A percentile compares a stretch with the other conserved stretches of the same genome.
These are phyloP conservation scores for Byasa hedistus DNA, from an alignment of 2,888 invertebrate species.

Conservation along the genomic window DNA sequence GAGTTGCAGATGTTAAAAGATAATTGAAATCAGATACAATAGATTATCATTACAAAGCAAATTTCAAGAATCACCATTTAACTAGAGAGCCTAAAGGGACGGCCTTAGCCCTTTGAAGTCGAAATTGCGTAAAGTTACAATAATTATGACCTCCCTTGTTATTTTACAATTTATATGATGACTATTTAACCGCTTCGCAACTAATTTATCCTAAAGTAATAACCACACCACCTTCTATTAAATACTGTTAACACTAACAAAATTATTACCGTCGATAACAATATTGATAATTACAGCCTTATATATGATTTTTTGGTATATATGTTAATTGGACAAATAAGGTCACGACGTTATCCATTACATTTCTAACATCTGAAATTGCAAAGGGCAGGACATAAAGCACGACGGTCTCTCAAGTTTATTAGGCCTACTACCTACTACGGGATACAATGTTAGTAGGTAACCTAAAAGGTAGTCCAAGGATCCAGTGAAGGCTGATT, in stretches of 20 bases:
- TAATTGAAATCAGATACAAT: slow-evolving; percentile 7
- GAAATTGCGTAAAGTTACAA: not conserved
- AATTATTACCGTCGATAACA: not conserved
- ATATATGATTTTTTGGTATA: not conserved
- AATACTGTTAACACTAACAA: not conserved
- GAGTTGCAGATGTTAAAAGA: not conserved
- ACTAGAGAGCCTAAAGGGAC: not conserved
- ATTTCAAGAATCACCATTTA: not conserved
- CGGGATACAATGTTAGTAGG: too few species aligned
- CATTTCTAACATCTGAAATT: too few species aligned
- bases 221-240: not conserved
- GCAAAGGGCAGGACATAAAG: too few species aligned
- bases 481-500: too few species aligned
- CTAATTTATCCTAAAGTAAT: not conserved
- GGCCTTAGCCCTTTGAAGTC: slow-evolving; percentile 4
- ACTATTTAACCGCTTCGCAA: not conserved
- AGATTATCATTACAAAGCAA: not conserved
- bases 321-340: not conserved
- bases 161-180: not conserved
- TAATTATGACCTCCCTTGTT: not conserved
- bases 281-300: too few species aligned
- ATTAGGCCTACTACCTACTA: too few species aligned
- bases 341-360: too few species aligned
- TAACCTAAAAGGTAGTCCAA: too few species aligned
- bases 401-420: too few species aligned